Evolutionary conservation across 2,113 vertebrate genomes (phyloP).

Genomic region (Chascanopsetta lugubris): DNA sequence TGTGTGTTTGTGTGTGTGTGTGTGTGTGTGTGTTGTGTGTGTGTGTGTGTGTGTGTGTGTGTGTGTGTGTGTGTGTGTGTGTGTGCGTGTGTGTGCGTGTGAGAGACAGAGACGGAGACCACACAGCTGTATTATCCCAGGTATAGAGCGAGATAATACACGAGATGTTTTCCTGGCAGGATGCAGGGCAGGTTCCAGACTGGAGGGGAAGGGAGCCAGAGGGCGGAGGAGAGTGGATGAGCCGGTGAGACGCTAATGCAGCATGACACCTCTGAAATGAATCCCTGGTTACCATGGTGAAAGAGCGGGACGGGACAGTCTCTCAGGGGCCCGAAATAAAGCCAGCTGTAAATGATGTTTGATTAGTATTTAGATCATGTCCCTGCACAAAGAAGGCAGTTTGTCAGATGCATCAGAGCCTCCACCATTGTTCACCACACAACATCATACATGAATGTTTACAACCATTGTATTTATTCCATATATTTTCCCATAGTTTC

Average conservation of each 20-base stretch:
- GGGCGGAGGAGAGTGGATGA: slow-evolving; percentile 74
- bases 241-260: slow-evolving; percentile 80
- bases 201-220: slow-evolving; percentile 65
- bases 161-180: slow-evolving; percentile 69
- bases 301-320: slow-evolving; percentile 91
- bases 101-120: slow-evolving; percentile 37
- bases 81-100: slow-evolving; percentile 17
- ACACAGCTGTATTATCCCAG: slow-evolving; percentile 52
- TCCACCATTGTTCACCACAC: slow-evolving; percentile 29
- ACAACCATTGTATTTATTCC: too few species aligned
- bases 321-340: slow-evolving; percentile 94
- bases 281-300: slow-evolving; percentile 94
- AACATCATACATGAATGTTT: neutral
- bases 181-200: slow-evolving; percentile 65
- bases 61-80: slow-evolving; percentile 20
- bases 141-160: slow-evolving; percentile 54
- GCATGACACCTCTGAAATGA: slow-evolving; percentile 87
- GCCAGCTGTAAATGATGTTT: slow-evolving; percentile 99
- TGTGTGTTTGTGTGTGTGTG: slow-evolving; percentile 15
- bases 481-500: too few species aligned
- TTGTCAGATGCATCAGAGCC: slow-evolving; percentile 69
- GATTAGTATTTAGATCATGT: slow-evolving; percentile 99
- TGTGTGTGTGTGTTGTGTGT: slow-evolving; percentile 1
- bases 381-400: slow-evolving; percentile 84
- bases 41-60: slow-evolving; percentile 15